Conservation (phyloP, 2,888 invertebrate species). For the Sthenelais limicola region DNA sequence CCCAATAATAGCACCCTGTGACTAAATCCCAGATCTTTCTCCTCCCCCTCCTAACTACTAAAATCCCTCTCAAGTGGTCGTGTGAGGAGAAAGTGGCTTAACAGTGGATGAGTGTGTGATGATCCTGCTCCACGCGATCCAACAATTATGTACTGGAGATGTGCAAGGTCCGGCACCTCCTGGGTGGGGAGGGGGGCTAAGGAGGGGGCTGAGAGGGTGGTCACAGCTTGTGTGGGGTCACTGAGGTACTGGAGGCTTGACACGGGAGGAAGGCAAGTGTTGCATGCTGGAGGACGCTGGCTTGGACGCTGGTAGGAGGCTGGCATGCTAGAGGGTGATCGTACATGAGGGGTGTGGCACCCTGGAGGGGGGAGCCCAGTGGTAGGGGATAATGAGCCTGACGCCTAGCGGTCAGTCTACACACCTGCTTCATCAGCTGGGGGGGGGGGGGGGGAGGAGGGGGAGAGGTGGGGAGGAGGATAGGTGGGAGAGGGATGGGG, state of each 20-base stretch:
- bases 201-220: background rate
- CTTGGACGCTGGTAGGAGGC: background rate
- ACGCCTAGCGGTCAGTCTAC: too few species aligned
- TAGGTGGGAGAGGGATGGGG: too few species aligned
- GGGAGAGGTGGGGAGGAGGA: too few species aligned
- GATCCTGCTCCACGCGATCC: conserved; percentile 32
- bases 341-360: background rate
- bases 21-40: too few species aligned
- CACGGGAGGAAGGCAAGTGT: background rate
- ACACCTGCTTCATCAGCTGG: too few species aligned
- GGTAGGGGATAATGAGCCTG: too few species aligned
- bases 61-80: background rate
- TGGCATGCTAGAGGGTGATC: background rate
- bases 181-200: background rate
- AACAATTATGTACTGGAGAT: conserved; percentile 31
- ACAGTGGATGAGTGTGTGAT: conserved; percentile 28
- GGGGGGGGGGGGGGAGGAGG: too few species aligned
- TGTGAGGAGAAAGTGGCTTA: conserved; percentile 25
- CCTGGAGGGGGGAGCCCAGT: background rate
- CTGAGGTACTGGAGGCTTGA: background rate
- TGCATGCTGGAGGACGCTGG: background rate
- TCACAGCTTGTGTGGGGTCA: background rate
- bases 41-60: too few species aligned
- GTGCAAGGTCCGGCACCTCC: background rate
- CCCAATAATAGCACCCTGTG: too few species aligned